Evolutionary conservation across 2,113 vertebrate genomes (phyloP).

Genomic region (Xenotilapia longispinis): DNA sequence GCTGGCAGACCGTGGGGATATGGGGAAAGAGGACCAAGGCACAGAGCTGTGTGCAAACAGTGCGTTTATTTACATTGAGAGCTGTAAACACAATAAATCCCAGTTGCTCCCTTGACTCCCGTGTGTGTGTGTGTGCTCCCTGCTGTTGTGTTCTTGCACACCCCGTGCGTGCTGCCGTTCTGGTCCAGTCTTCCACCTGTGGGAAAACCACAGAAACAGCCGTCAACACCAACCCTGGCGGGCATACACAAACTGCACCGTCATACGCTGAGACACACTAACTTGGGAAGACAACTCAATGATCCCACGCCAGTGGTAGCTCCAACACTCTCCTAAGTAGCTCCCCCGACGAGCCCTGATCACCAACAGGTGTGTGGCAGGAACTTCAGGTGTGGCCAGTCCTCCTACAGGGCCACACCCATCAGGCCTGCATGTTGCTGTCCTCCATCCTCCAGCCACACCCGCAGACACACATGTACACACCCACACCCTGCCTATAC

Average conservation of each 20-base stretch:
- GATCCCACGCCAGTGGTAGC: accelerated
- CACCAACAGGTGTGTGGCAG: neutral
- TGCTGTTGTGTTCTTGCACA: neutral
- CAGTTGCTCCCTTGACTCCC: neutral
- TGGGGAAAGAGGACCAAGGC: neutral
- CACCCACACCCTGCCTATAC: neutral
- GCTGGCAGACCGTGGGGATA: neutral
- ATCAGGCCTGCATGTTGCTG: neutral
- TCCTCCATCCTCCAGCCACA: neutral
- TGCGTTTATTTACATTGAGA: neutral
- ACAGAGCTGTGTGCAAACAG: neutral
- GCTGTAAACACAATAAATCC: neutral
- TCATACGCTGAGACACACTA: neutral
- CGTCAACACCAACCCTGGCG: accelerated
- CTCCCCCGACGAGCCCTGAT: neutral
- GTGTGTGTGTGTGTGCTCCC: neutral
- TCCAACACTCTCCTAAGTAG: neutral
- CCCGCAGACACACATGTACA: neutral
- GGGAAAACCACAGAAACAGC: neutral
- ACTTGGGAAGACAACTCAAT: neutral
- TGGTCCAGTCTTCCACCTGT: neutral
- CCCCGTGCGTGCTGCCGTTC: neutral
- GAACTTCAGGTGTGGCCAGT: neutral
- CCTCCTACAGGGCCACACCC: neutral
- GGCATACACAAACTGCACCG: neutral